phyloP scores from a whole-genome alignment of 2,888 invertebrate species.

The Pristionchus exspectatus region DNA sequence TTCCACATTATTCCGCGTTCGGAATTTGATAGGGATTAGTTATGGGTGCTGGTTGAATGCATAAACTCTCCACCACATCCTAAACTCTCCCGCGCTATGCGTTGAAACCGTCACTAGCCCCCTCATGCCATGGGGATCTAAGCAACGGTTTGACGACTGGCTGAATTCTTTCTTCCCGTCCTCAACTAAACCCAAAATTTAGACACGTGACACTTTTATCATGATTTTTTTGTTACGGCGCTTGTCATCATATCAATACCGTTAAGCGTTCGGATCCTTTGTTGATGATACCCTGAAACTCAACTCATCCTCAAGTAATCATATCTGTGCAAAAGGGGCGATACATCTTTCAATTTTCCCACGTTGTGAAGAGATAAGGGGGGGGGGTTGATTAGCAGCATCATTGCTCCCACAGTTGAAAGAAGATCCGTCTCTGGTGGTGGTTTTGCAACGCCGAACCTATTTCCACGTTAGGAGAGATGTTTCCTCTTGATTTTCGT shows the following conservation, averaged over 20 bases:
- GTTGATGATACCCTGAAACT: neutral
- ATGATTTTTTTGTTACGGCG: neutral
- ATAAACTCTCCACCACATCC: too few species aligned
- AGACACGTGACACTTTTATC: neutral
- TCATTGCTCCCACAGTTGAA: too few species aligned
- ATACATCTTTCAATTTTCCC: neutral
- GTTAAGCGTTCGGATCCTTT: neutral
- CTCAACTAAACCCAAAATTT: neutral
- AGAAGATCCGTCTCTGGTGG: too few species aligned
- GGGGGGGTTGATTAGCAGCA: too few species aligned
- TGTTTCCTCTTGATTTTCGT: too few species aligned
- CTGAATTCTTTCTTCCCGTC: neutral
- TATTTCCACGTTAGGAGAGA: too few species aligned
- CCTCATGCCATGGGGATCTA: too few species aligned
- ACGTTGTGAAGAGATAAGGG: neutral
- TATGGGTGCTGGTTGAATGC: neutral
- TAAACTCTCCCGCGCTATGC: too few species aligned
- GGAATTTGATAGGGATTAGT: neutral
- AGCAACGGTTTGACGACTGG: too few species aligned
- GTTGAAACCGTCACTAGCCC: too few species aligned
- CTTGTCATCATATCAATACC: neutral
- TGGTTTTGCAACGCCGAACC: too few species aligned
- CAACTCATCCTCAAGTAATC: neutral
- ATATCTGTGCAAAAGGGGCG: neutral
- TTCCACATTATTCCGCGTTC: neutral